Evolutionary conservation across 2,113 vertebrate genomes (phyloP), one percentile per base, ranked within the genome.

Genomic region (Ascaphus truei): DNA sequence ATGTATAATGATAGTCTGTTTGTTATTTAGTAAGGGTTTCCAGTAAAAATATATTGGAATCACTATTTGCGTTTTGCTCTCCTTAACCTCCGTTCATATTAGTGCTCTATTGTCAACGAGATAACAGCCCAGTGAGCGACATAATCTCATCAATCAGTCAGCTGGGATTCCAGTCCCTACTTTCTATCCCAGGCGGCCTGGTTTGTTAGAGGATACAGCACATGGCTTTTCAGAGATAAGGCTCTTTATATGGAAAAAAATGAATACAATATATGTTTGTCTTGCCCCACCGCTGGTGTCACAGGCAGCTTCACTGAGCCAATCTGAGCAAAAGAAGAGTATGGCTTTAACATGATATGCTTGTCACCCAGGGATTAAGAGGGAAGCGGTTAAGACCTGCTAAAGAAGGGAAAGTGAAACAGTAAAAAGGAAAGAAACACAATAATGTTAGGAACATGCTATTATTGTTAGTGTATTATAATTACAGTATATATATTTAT

Each of bases 181-280:
- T 18, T 51, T 33, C 61, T 45, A 71, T 71, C 67, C 56, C 67
- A 39, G 37, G 31, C 37, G 67, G 25, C 56, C 39, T 52, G 20
- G 41, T 60, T 50, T 41, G 56, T 61, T 52, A 71, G 51, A 25
- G 45, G 45, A 71, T 61, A 71, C 8, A 60, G 45, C 45, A 61
- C 23, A 61, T 71, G 67, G 43, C 26, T 71, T 18, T 52, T 52
- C 45, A 39, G 45, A 71, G 67, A 71, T 61, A 71, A 69, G 51
- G 29, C n/a, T 34, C 43, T 63, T 48, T 33, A 16, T 30, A 59
- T 13, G 16, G 23, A 47, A 7, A 39, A 47, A 20, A 20, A 11
- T 20, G 20, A 22, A 47, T 47, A 11, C 4, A 2, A 7, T 7
- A 12, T 22, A 2, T 9, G 12, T 20, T 7, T 23, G 43, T 5